Conservation (phyloP, 2,888 invertebrate species). For the Junonia oenone region DNA sequence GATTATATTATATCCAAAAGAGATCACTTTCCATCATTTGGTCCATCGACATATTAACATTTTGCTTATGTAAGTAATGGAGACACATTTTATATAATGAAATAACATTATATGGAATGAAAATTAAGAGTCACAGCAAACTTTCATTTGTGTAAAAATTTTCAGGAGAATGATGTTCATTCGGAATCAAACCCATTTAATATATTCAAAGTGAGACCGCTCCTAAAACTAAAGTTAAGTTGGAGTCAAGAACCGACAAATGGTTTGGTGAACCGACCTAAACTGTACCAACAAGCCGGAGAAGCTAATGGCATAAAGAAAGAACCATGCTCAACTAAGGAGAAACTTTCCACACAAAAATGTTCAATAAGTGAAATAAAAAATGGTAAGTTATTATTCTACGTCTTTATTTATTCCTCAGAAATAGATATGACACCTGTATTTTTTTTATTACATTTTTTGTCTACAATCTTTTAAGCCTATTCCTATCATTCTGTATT, state of each 20-base stretch:
- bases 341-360: conserved; percentile 51
- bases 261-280: conserved; percentile 83
- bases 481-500: too few relatives aligned
- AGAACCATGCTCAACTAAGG: conserved; percentile 49
- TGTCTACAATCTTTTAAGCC: too few relatives aligned
- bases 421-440: too few relatives aligned
- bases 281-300: conserved; percentile 68
- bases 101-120: not conserved
- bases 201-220: conserved; percentile 88
- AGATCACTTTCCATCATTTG: not conserved
- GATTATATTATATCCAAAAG: not conserved
- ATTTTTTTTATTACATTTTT: too few relatives aligned
- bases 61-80: not conserved
- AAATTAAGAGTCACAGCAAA: not conserved
- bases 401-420: not conserved
- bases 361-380: conserved; percentile 49
- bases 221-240: conserved; percentile 89
- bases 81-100: not conserved
- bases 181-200: conserved; percentile 83
- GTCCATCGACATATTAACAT: not conserved
- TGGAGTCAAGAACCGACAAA: conserved; percentile 89
- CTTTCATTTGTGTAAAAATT: conserved; percentile 17
- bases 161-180: conserved; percentile 63
- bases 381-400: conserved; percentile 44
- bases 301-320: conserved; percentile 61